phyloP scores from a whole-genome alignment of 2,888 invertebrate species.

The Xestoiulus laeticollis region DNA sequence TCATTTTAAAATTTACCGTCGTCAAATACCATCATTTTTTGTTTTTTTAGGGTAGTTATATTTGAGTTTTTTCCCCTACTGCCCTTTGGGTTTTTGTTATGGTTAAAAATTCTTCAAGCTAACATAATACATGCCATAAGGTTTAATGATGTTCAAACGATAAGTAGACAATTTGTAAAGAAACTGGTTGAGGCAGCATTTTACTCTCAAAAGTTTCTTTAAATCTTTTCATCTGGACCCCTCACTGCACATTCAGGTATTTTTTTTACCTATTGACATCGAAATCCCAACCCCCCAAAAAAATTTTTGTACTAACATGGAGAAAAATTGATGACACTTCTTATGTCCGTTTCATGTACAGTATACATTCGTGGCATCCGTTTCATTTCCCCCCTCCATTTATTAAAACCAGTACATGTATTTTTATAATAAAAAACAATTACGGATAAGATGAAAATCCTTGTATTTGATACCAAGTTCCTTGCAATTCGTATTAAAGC shows the following conservation, averaged over 20 bases:
- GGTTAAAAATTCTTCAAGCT: not conserved
- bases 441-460: no score
- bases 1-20: not conserved
- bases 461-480: no score
- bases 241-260: not conserved
- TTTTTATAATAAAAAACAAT: no score
- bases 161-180: slow-evolving; percentile 26
- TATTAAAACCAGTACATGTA: no score
- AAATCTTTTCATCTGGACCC: slow-evolving; percentile 3
- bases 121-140: slow-evolving; percentile 6
- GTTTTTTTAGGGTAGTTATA: not conserved
- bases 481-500: not conserved
- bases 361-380: not conserved
- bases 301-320: not conserved
- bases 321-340: not conserved
- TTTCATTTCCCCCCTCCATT: not conserved
- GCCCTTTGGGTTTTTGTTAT: slow-evolving; percentile 8
- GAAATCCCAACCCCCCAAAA: not conserved
- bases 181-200: slow-evolving; percentile 19
- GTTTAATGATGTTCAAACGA: slow-evolving; percentile 9
- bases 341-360: not conserved
- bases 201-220: not conserved
- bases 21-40: not conserved
- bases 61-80: slow-evolving; percentile 7
- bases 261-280: slow-evolving; percentile 11